Base-by-base conservation (phyloP, 2,888 invertebrate species). In the Chrysina gloriosa region DNA sequence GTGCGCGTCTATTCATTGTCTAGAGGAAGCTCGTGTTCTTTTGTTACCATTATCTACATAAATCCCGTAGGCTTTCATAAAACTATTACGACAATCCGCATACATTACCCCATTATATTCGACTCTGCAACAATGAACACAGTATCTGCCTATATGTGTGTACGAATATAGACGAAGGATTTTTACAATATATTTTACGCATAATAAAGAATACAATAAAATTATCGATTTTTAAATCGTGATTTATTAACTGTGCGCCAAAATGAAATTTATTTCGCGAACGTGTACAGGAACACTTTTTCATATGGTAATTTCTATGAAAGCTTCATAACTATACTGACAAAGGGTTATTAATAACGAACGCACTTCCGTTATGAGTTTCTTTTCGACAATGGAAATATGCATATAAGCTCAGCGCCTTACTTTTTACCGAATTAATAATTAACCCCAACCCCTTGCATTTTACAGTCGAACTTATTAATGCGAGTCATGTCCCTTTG, bases 401-500 rank as follows among this genome's bases (percentile, higher is more conserved):
- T 34, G 7, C n/a, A n/a, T n/a, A n/a, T n/a, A n/a, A n/a, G n/a
- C n/a, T n/a, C n/a, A n/a, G n/a, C n/a, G n/a, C n/a, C n/a, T n/a
- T n/a, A n/a, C n/a, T n/a, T n/a, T n/a, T n/a, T n/a, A n/a, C n/a
- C n/a, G n/a, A n/a, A n/a, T n/a, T n/a, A n/a, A n/a, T n/a, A n/a
- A n/a, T n/a, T n/a, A n/a, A n/a, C n/a, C n/a, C n/a, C n/a, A n/a
- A n/a, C n/a, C n/a, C n/a, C n/a, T n/a, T n/a, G n/a, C n/a, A n/a
- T n/a, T n/a, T n/a, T n/a, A n/a, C n/a, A n/a, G n/a, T n/a, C n/a
- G n/a, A n/a, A n/a, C n/a, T n/a, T n/a, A n/a, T n/a, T 9, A 14
- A 11, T 36, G 11, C 4, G 2, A 36, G 14, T 11, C 31, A 52
- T 56, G 91, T 91, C 91, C 91, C 90, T 90, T 89, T 92, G 90